Percentiles rank a stretch among this genome's conserved stretches.
phyloP scores from a whole-genome alignment of 2,888 invertebrate species.

The Amphipyra tragopoginis region DNA sequence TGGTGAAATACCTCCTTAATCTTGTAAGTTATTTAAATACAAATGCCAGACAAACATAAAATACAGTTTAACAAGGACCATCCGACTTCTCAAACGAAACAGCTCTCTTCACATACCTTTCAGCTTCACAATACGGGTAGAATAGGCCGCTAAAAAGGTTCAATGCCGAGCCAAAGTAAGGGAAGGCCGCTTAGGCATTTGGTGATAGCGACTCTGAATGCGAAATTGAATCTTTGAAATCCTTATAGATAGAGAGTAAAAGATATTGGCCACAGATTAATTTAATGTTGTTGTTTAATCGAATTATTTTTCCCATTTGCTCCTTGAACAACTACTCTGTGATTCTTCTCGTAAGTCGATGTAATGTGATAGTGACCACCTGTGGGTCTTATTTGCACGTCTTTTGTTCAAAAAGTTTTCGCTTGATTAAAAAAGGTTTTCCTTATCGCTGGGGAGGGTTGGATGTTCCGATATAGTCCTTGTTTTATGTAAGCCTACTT shows the following conservation, averaged over 20 bases:
- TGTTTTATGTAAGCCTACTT: not conserved
- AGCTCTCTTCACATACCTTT: slow-evolving; percentile 39
- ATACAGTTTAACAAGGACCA: slow-evolving; percentile 26
- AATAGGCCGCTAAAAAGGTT: slow-evolving; percentile 54
- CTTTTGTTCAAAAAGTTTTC: slow-evolving; percentile 27
- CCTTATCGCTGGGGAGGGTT: not conserved
- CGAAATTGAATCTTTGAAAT: slow-evolving; percentile 53
- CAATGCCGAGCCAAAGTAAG: slow-evolving; percentile 30
- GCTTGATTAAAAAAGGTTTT: slow-evolving; percentile 42
- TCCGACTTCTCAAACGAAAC: slow-evolving; percentile 34
- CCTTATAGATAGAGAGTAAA: slow-evolving; percentile 32
- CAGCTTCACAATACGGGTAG: slow-evolving; percentile 35
- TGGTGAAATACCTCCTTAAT: not conserved
- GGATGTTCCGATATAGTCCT: slow-evolving; percentile 6
- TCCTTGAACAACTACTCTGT: slow-evolving; percentile 19
- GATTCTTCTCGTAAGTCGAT: slow-evolving; percentile 19
- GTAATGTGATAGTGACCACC: slow-evolving; percentile 34
- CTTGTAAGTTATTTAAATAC: not conserved
- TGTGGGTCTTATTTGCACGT: slow-evolving; percentile 23
- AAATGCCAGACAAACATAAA: slow-evolving; percentile 6
- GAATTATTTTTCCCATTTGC: slow-evolving; percentile 26
- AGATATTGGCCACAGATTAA: slow-evolving; percentile 40
- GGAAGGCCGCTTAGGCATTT: slow-evolving; percentile 46
- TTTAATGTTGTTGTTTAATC: slow-evolving; percentile 28
- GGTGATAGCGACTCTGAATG: slow-evolving; percentile 39